Conservation (phyloP, 2,888 invertebrate species). For the Operophtera brumata region DNA sequence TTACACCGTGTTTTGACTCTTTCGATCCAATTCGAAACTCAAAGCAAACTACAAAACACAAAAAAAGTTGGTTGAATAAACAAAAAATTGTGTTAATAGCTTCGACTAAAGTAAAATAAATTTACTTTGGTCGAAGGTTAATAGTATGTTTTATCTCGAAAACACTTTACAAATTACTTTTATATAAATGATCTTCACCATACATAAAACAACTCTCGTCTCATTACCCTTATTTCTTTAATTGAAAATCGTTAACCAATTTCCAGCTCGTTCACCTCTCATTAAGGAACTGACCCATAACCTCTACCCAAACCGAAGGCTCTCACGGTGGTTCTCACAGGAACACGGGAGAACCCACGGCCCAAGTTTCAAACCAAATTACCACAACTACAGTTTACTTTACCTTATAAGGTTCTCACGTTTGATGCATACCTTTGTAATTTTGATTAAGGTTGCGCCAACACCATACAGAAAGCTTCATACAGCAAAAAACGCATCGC, state of each 20-base stretch:
- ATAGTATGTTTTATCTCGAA: no score
- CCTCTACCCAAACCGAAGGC: constrained; percentile 27
- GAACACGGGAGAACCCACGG: constrained; percentile 24
- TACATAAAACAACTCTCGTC: no score
- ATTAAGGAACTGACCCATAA: constrained; percentile 34
- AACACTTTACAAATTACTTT: no score
- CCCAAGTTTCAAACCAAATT: constrained; percentile 26
- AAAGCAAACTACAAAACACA: no score
- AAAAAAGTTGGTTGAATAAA: not conserved
- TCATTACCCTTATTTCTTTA: not conserved
- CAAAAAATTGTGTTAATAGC: not conserved
- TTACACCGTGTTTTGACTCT: no score
- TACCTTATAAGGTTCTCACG: constrained; percentile 30
- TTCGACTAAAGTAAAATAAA: no score
- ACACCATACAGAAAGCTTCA: no score
- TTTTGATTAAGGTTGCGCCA: no score
- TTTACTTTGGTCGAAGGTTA: no score
- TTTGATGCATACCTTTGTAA: constrained; percentile 29
- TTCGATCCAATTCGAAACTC: no score
- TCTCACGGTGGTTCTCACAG: constrained; percentile 35
- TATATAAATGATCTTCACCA: no score
- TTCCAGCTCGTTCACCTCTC: constrained; percentile 21
- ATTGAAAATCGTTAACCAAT: constrained; percentile 15
- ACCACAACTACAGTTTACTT: constrained; percentile 29
- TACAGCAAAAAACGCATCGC: no score